Evolutionary conservation across 2,113 vertebrate species (phyloP), one percentile per base, ranked within the genome.

Genomic region (Gobio gobio): DNA sequence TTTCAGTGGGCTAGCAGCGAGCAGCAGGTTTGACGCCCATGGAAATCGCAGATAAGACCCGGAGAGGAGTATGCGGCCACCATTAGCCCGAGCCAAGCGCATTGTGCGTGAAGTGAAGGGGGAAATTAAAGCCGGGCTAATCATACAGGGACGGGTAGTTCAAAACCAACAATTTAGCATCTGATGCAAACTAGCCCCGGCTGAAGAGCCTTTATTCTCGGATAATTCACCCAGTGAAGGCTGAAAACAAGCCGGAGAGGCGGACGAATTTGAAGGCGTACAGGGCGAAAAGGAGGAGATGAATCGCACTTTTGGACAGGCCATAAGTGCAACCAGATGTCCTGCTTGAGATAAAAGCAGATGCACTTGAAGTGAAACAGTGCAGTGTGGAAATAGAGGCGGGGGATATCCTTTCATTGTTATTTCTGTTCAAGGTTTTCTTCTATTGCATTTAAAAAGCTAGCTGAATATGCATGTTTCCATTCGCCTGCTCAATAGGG

Each of bases 351-450:
- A 90, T 92, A 91, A 91, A 92, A 91, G 86, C 83, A 78, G 82
- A 26, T 68, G 78, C 86, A 75, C 83, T 85, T 84, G 51, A 86
- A 85, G 63, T 83, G 79, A 87, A 88, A 87, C 81, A 63, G 54
- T 83, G 68, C 45, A 29, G 49, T 47, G 58, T 72, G 20, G 84
- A 61, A 84, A 63, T 49, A 43, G 79, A 36, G 77, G 78, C 66
- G 58, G 61, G 74, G 40, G 81, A 83, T 87, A 87, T 91, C 82
- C 83, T 89, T 89, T 86, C 59, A 83, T 87, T 86, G 78, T 86
- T 36, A 90, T 90, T 92, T 90, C 75, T 88, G 77, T 92, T 91
- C 84, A 91, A 88, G 86, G 89, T 90, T 78, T 85, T 85, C 54
- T 87, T 86, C 40, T 20, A 14, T 89, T 73, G 82, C 81, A 85